Evolutionary conservation across 2,797 vertebrate species (phyloP), one percentile per base, ranked within the genome.

Genomic region (Brachyalestes nurse): DNA sequence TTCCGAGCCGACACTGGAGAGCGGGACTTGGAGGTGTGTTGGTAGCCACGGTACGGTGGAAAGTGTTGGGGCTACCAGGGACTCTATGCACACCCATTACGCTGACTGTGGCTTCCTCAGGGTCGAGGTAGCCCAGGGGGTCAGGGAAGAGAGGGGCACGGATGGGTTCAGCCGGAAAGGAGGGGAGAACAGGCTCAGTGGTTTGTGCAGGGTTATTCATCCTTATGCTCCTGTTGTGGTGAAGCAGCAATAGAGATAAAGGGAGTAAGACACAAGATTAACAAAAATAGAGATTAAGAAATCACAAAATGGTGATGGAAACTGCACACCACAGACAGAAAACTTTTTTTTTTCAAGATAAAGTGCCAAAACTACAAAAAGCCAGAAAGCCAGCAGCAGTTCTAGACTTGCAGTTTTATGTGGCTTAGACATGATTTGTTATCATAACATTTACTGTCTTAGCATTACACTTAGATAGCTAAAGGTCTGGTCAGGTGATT

Each of bases 11-110:
- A 86, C 95, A 94, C 75, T 96, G 95, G 0, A 98, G 96, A 66
- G 96, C 93, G 0, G 97, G 97, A 87, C 97, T 99, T 0, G 97
- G 95, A 0, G 97, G 97, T 0, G 97, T 98, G 88, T 99, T 98
- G 79, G 97, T 99, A 87, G 96, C 97, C 91, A 99, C 97, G 7
- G 97, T 98, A 92, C 97, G 94, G 88, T 98, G 97, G 66, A 97
- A 94, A 2, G 95, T 94, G 78, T 94, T 94, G 70, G 97, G 97
- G 88, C 97, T 89, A 88, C 96, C 0, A 83, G 96, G 90, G 87
- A 94, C 0, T 72, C 96, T 89, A 95, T 99, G 75, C 90, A 95
- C 88, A 0, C 8, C 95, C 92, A 86, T 93, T 79, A 90, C 90
- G 0, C 87, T 94, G 86, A 96, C 94, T 87, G 96, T 96, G 13